Conservation (phyloP, 2,113 vertebrate genomes). For the Stercorarius parasiticus region DNA sequence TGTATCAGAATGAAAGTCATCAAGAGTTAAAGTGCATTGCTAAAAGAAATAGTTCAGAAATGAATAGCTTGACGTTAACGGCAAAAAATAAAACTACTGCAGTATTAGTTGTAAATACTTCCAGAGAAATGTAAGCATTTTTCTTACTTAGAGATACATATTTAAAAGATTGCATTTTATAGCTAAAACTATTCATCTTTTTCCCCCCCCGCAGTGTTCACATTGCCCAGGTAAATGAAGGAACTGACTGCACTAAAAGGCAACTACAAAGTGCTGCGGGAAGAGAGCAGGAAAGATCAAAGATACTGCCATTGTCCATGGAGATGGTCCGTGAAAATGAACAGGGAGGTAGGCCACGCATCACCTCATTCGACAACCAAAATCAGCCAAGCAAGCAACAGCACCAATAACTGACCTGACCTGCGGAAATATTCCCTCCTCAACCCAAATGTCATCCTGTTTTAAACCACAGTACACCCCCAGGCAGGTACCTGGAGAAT, state of each 20-base stretch:
- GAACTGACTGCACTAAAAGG: not conserved
- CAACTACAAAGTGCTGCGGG: not conserved
- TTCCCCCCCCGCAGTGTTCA: accelerated
- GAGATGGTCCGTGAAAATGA: not conserved
- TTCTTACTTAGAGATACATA: not conserved
- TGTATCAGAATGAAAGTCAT: not conserved
- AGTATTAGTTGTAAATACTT: not conserved
- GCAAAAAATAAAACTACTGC: not conserved
- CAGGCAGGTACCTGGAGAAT: not conserved
- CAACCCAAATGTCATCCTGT: not conserved
- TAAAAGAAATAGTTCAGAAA: not conserved
- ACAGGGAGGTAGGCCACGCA: not conserved
- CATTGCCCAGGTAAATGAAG: not conserved
- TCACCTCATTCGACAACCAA: not conserved
- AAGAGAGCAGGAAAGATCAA: not conserved
- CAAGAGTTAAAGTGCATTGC: not conserved
- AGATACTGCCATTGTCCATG: accelerated
- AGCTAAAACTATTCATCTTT: not conserved
- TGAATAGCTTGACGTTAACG: not conserved
- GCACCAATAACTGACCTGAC: not conserved
- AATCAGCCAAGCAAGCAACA: not conserved
- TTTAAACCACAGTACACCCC: not conserved
- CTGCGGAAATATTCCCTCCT: not conserved
- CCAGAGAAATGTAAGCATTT: not conserved
- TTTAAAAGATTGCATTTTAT: not conserved